These are phyloP conservation scores for Bemisia tabaci DNA, from an alignment of 1,140 invertebrate genomes.

Conservation along the genomic window DNA sequence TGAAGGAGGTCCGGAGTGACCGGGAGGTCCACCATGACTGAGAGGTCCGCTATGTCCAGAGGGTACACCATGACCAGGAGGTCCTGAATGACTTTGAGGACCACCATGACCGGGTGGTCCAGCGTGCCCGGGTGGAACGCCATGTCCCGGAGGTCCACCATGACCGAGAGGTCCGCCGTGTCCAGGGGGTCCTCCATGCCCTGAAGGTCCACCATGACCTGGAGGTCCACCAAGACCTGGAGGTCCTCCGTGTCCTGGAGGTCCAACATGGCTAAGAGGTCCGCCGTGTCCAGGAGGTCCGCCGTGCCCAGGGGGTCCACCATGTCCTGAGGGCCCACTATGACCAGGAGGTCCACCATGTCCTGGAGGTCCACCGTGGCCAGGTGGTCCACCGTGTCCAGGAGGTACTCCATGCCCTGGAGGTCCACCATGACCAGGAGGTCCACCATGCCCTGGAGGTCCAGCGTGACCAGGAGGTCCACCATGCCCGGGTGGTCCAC, in stretches of 20 bases:
- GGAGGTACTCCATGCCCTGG: not conserved
- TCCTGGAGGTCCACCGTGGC: not conserved
- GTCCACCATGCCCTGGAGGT: not conserved
- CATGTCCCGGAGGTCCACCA: not conserved
- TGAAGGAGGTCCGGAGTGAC: not conserved
- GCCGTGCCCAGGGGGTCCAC: not conserved
- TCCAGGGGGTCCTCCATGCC: not conserved
- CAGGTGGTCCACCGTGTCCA: not conserved
- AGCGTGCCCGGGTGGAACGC: not conserved
- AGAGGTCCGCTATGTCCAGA: not conserved
- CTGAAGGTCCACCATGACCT: not conserved
- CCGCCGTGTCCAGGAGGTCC: not conserved
- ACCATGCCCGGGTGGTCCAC: not conserved
- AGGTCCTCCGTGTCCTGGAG: not conserved
- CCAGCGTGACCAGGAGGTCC: not conserved
- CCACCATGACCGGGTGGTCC: not conserved
- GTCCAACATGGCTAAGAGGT: not conserved
- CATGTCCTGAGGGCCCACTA: not conserved
- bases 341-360: not conserved
- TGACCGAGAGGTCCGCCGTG: not conserved
- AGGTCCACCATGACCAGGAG: not conserved
- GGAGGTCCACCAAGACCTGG: not conserved
- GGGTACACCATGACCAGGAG: not conserved
- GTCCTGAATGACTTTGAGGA: not conserved
- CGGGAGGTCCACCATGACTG: not conserved